These are phyloP conservation scores for Autographa pulchrina DNA, from an alignment of 2,888 invertebrate species.

Conservation along the genomic window DNA sequence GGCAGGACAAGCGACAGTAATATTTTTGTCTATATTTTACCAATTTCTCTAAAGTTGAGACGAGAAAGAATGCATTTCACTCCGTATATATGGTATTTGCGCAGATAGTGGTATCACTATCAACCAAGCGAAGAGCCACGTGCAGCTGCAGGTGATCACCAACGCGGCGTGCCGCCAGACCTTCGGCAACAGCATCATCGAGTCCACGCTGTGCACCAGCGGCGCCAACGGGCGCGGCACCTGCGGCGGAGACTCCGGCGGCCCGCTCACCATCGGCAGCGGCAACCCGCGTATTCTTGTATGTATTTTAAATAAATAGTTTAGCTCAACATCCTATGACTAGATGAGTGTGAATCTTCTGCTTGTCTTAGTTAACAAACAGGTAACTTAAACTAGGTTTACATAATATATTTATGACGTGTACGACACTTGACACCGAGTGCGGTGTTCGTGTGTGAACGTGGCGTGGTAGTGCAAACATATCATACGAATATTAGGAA, in stretches of 20 bases:
- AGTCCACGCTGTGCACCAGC: conserved; percentile 74
- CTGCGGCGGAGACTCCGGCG: conserved; percentile 80
- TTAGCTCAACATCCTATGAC: neutral
- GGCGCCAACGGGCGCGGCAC: conserved; percentile 70
- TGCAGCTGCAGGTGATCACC: conserved; percentile 77
- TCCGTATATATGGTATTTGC: neutral
- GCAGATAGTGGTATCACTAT: conserved; percentile 66
- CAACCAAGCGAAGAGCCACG: conserved; percentile 77
- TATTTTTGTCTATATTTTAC: conserved; percentile 27
- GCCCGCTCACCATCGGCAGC: conserved; percentile 68
- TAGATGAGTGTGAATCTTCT: neutral
- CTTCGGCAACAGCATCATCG: conserved; percentile 64
- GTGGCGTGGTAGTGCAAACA: too few species aligned
- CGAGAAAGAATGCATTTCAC: neutral
- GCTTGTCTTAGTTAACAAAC: neutral
- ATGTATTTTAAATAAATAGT: conserved; percentile 18
- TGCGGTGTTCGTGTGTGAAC: too few species aligned
- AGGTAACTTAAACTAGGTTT: neutral
- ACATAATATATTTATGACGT: too few species aligned
- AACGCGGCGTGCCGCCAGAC: conserved; percentile 70
- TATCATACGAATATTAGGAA: too few species aligned
- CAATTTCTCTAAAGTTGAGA: neutral
- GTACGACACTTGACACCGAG: too few species aligned
- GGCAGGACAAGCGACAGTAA: conserved; percentile 73
- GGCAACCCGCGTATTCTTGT: conserved; percentile 65